phyloP scores from a whole-genome alignment of 2,888 invertebrate species.

The Dendrolimus pini region DNA sequence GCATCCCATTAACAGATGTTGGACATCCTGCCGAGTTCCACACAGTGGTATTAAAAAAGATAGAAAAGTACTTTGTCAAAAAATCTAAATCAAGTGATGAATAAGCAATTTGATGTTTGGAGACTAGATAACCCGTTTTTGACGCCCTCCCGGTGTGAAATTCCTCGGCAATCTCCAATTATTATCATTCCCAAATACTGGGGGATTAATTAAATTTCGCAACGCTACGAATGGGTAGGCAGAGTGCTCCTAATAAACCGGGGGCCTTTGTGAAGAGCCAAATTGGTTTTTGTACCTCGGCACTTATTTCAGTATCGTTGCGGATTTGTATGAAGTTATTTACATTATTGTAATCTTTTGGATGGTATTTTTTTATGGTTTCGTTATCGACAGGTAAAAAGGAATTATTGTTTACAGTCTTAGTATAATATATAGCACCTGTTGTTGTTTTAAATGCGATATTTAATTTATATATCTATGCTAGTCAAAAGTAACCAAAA shows the following conservation, averaged over 20 bases:
- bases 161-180: conserved; percentile 50
- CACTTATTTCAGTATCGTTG: conserved; percentile 8
- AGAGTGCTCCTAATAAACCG: conserved; percentile 28
- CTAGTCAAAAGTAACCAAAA: too few species aligned
- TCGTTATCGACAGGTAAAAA: too few species aligned
- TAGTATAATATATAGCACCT: too few species aligned
- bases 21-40: too few species aligned
- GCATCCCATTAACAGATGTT: too few species aligned
- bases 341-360: background rate
- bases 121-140: conserved; percentile 19
- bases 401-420: too few species aligned
- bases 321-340: conserved; percentile 3
- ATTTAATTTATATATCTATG: too few species aligned
- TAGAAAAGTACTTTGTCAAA: background rate
- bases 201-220: conserved; percentile 55
- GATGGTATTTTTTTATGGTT: too few species aligned
- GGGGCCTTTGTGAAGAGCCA: conserved; percentile 21
- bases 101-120: conserved; percentile 15
- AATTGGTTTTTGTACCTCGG: conserved; percentile 33
- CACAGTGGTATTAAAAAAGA: too few species aligned
- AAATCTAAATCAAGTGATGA: conserved; percentile 5
- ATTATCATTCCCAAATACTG: conserved; percentile 42
- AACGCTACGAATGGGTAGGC: conserved; percentile 40
- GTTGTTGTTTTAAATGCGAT: too few species aligned
- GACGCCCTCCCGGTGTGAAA: conserved; percentile 26